phyloP scores from a whole-genome alignment of 2,888 invertebrate species.

The Osmoderma eremita region DNA sequence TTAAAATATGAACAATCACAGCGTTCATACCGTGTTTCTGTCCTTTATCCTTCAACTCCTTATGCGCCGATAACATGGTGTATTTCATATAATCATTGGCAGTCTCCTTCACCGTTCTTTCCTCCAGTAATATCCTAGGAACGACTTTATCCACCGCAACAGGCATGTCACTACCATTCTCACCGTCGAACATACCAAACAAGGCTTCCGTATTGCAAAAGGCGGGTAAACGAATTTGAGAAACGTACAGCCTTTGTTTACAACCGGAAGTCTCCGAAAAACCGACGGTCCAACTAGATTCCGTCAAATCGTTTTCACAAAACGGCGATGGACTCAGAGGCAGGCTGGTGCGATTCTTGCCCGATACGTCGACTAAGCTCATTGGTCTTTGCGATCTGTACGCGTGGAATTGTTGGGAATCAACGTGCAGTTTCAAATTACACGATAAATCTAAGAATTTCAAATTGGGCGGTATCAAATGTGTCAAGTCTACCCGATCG shows the following conservation, averaged over 20 bases:
- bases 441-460: slow-evolving; percentile 88
- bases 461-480: slow-evolving; percentile 81
- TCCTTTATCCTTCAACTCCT: slow-evolving; percentile 79
- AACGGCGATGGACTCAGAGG: slow-evolving; percentile 67
- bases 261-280: slow-evolving; percentile 87
- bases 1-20: slow-evolving; percentile 78
- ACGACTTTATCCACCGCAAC: slow-evolving; percentile 77
- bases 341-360: slow-evolving; percentile 76
- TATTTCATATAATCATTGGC: slow-evolving; percentile 86
- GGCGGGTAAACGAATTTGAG: slow-evolving; percentile 80
- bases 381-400: slow-evolving; percentile 83
- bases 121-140: slow-evolving; percentile 82
- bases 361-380: slow-evolving; percentile 86
- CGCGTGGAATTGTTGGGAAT: slow-evolving; percentile 82
- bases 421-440: slow-evolving; percentile 83
- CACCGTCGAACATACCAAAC: slow-evolving; percentile 85
- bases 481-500: slow-evolving; percentile 80
- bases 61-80: slow-evolving; percentile 81
- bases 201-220: slow-evolving; percentile 85
- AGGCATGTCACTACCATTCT: slow-evolving; percentile 76
- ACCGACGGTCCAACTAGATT: slow-evolving; percentile 81
- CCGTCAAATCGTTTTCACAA: slow-evolving; percentile 70
- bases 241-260: slow-evolving; percentile 77
- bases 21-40: slow-evolving; percentile 79
- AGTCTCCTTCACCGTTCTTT: slow-evolving; percentile 83